phyloP scores from a whole-genome alignment of 2,888 invertebrate genomes.

The Orchesellides sinensis region DNA sequence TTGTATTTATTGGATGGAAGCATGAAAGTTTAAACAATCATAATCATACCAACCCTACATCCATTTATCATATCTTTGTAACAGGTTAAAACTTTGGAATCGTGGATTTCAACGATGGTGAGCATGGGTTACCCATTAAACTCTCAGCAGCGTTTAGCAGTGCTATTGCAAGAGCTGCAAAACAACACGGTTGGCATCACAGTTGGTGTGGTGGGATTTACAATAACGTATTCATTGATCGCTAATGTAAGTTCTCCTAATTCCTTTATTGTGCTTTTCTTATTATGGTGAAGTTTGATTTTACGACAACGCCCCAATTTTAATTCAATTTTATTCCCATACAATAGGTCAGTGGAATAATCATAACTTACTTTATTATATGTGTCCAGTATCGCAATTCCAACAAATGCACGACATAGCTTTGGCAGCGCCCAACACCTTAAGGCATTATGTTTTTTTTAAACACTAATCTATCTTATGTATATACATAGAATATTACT shows the following conservation, averaged over 20 bases:
- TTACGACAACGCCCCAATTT: too few relatives aligned
- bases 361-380: conserved; percentile 35
- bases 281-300: too few relatives aligned
- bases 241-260: conserved; percentile 20
- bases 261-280: too few relatives aligned
- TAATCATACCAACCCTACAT: too few relatives aligned
- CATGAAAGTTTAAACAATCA: too few relatives aligned
- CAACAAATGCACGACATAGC: too few relatives aligned
- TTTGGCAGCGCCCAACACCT: too few relatives aligned
- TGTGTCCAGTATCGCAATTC: conserved; percentile 22
- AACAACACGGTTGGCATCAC: conserved; percentile 19
- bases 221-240: conserved; percentile 14
- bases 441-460: neutral
- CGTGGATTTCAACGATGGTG: neutral
- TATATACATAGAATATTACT: too few relatives aligned
- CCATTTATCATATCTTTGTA: neutral
- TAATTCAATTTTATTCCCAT: too few relatives aligned
- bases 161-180: conserved; percentile 29
- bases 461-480: neutral
- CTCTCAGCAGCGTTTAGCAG: neutral
- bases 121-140: neutral
- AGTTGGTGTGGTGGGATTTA: neutral
- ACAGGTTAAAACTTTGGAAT: conserved; percentile 14
- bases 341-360: conserved; percentile 12
- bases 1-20: too few relatives aligned